These are phyloP conservation scores for Petrocephalus schoutedeni DNA, from an alignment of 2,797 vertebrate species.

Conservation along the genomic window DNA sequence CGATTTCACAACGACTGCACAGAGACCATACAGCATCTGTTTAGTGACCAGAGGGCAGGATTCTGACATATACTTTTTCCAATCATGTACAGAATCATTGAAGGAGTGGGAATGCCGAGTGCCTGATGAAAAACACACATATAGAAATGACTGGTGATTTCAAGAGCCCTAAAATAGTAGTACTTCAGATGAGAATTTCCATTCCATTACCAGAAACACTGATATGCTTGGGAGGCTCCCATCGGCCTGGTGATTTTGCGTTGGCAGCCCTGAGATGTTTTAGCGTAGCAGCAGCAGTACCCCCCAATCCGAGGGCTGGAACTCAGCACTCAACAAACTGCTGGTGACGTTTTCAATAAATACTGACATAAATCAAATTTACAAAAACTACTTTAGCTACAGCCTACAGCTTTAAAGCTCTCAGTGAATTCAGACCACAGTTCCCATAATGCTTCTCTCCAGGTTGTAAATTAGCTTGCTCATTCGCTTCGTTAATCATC, in stretches of 20 bases:
- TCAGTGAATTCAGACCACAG: neutral
- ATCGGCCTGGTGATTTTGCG: neutral
- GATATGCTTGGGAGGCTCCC: neutral
- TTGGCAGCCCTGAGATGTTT: neutral
- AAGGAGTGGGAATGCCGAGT: neutral
- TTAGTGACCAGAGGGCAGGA: neutral
- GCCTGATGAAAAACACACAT: neutral
- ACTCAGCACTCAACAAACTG: neutral
- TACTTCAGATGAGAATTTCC: neutral
- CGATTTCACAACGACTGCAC: neutral
- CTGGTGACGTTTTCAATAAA: neutral
- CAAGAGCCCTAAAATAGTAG: neutral
- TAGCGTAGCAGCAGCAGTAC: neutral
- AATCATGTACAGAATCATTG: neutral
- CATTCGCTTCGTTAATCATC: neutral
- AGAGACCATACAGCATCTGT: neutral
- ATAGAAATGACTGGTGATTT: neutral
- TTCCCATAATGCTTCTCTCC: neutral
- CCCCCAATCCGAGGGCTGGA: neutral
- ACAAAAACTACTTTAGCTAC: neutral
- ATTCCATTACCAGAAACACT: neutral
- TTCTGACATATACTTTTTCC: neutral
- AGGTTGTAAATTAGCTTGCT: slow-evolving; percentile 1
- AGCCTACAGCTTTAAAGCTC: neutral
- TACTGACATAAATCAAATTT: neutral